phyloP scores from a whole-genome alignment of 2,888 invertebrate genomes.

The Pseudolycoriella hygida region DNA sequence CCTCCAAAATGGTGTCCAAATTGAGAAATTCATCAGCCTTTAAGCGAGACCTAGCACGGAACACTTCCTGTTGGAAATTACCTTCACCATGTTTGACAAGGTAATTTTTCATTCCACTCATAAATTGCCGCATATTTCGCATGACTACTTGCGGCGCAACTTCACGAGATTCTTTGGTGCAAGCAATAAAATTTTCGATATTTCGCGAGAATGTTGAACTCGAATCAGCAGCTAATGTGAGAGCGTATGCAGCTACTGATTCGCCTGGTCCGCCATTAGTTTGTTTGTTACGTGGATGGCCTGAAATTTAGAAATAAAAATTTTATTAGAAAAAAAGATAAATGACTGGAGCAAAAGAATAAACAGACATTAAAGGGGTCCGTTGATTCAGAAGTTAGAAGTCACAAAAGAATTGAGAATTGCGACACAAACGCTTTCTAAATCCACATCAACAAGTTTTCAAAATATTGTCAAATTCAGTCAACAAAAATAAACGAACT shows the following conservation, averaged over 20 bases:
- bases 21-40: conserved; percentile 86
- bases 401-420: too few species aligned
- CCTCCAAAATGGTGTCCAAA: conserved; percentile 86
- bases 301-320: conserved; percentile 29
- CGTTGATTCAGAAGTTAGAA: too few species aligned
- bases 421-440: too few species aligned
- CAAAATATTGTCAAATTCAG: too few species aligned
- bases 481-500: too few species aligned
- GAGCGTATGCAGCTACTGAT: conserved; percentile 56
- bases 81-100: conserved; percentile 89
- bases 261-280: conserved; percentile 47
- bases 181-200: conserved; percentile 83
- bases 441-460: too few species aligned
- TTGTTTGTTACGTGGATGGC: conserved; percentile 47
- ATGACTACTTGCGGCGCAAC: conserved; percentile 73
- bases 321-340: neutral
- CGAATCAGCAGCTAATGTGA: conserved; percentile 65
- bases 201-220: conserved; percentile 83
- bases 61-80: conserved; percentile 80
- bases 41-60: conserved; percentile 41
- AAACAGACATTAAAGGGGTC: too few species aligned
- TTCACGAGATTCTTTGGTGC: conserved; percentile 80
- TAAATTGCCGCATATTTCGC: conserved; percentile 87
- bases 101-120: conserved; percentile 98
- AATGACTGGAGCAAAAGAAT: neutral